Conservation (phyloP, 2,113 vertebrate species). For the Callopanchax toddi region DNA sequence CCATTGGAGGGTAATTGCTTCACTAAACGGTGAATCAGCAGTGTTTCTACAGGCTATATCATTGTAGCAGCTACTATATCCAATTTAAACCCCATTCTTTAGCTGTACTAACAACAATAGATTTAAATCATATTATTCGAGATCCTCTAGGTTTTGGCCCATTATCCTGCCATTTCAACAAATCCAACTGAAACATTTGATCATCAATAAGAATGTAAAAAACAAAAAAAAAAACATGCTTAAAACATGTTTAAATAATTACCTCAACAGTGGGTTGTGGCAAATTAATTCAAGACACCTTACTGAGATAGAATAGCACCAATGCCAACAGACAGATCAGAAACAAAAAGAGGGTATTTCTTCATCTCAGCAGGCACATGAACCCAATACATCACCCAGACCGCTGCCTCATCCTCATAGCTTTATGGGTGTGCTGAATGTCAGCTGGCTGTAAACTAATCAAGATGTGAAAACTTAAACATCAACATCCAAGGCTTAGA, state of each 20-base stretch:
- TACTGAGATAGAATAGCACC: not conserved
- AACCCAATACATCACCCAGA: not conserved
- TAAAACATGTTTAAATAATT: not conserved
- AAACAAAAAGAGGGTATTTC: not conserved
- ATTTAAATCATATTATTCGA: conserved; percentile 10
- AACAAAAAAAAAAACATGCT: not conserved
- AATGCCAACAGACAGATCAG: not conserved
- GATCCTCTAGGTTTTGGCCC: not conserved
- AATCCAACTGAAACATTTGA: not conserved
- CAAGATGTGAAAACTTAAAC: not conserved
- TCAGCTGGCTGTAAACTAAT: not conserved
- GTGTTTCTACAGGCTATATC: conserved; percentile 31
- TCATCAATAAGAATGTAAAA: not conserved
- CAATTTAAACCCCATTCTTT: conserved; percentile 5
- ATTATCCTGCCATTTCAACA: not conserved
- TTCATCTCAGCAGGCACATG: not conserved
- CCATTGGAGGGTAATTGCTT: conserved; percentile 35
- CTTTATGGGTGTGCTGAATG: not conserved
- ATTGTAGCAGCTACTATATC: conserved; percentile 7
- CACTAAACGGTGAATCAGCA: conserved; percentile 15
- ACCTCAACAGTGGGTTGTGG: not conserved
- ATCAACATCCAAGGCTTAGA: too few species aligned
- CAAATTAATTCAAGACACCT: too few species aligned
- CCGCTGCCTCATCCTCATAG: not conserved
- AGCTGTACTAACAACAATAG: not conserved